Evolutionary conservation across 2,888 invertebrate species (phyloP).

Genomic region (Zaprionus obscuricornis): DNA sequence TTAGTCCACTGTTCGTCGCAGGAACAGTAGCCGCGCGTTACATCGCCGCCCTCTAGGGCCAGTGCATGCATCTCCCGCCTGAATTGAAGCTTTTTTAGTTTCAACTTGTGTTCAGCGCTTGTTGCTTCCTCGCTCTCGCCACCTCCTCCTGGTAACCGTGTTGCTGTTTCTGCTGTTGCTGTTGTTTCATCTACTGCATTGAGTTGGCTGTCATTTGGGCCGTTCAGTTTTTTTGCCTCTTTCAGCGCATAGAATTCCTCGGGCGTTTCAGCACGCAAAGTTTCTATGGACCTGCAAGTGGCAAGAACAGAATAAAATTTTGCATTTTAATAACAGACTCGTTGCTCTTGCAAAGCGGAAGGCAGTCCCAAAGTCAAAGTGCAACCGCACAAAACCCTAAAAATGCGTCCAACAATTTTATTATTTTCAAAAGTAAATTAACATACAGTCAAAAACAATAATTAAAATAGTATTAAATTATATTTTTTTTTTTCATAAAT

Average conservation of each 20-base stretch:
- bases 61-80: constrained; percentile 76
- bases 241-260: constrained; percentile 64
- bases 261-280: constrained; percentile 69
- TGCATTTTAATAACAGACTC: not conserved
- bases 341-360: not conserved
- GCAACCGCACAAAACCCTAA: not conserved
- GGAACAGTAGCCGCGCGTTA: constrained; percentile 79
- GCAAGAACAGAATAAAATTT: constrained; percentile 2
- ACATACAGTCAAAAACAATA: constrained; percentile 13
- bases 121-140: constrained; percentile 7
- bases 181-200: constrained; percentile 48
- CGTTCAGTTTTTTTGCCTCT: constrained; percentile 44
- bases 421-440: constrained; percentile 37
- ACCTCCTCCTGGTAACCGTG: not conserved
- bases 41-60: constrained; percentile 79
- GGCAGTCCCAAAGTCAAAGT: not conserved
- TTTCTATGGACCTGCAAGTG: constrained; percentile 74
- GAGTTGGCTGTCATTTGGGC: constrained; percentile 63
- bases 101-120: constrained; percentile 21
- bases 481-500: too few species aligned
- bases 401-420: constrained; percentile 8
- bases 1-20: constrained; percentile 80
- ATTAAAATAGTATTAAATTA: not conserved
- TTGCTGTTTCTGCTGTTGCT: constrained; percentile 28
- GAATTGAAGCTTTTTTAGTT: constrained; percentile 68